Percentiles rank a stretch among this genome's conserved stretches.
Conservation (phyloP, 2,113 vertebrate genomes). For the Chlorodrepanis virens region DNA sequence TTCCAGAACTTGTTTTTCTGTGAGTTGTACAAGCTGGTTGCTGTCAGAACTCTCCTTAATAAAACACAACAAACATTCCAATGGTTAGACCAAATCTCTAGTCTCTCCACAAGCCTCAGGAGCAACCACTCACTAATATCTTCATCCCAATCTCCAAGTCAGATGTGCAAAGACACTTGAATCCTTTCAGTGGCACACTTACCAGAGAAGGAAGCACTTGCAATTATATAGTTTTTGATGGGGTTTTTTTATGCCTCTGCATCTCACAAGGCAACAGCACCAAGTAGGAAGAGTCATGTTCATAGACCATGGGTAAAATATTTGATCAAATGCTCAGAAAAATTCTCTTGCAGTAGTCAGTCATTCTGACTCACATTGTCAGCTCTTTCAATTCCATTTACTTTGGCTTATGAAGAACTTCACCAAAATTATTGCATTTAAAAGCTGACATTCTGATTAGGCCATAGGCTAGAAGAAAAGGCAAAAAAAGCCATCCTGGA, state of each 20-base stretch:
- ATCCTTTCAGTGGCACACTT: background rate
- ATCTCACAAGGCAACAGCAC: background rate
- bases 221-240: background rate
- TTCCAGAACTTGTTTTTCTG: background rate
- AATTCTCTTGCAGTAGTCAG: background rate
- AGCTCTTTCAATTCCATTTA: background rate
- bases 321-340: background rate
- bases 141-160: background rate
- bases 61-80: background rate
- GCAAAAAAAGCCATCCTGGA: background rate
- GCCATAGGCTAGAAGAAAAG: fast-evolving
- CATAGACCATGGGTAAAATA: background rate
- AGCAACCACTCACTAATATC: background rate
- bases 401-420: background rate
- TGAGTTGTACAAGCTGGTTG: background rate
- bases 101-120: background rate
- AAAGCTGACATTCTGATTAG: background rate
- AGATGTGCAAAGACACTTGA: background rate
- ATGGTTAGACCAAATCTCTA: background rate
- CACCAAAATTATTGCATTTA: background rate
- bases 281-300: background rate
- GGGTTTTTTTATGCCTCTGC: background rate
- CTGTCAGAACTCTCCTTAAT: background rate
- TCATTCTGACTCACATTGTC: background rate
- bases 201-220: background rate